Evolutionary conservation across 2,113 vertebrate genomes (phyloP).

Genomic region (Hyperopisus bebe): DNA sequence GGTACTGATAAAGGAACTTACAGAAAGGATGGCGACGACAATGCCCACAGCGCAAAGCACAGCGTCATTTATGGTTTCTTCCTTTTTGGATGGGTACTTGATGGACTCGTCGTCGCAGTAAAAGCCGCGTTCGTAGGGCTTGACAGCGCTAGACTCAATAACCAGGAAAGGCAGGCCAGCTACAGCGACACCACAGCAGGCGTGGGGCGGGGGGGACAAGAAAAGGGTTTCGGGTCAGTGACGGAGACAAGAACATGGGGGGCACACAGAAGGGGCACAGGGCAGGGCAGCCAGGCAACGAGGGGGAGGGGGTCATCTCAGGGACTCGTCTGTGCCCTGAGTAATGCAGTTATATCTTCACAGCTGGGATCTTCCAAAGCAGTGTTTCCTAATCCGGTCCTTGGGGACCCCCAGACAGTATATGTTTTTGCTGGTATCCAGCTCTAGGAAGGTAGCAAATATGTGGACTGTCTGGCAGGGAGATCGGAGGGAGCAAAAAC

Average conservation of each 20-base stretch:
- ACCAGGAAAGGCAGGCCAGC: conserved; percentile 96
- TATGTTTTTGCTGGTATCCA: neutral
- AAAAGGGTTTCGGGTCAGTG: conserved; percentile 46
- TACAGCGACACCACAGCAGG: conserved; percentile 55
- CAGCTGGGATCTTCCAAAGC: conserved; percentile 2
- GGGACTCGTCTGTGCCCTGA: neutral
- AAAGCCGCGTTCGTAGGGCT: conserved; percentile 79
- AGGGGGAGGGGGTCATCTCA: conserved; percentile 32
- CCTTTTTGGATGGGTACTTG: conserved; percentile 86
- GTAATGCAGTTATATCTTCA: neutral
- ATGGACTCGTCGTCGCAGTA: conserved; percentile 88
- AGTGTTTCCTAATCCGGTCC: too few relatives aligned
- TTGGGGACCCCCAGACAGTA: neutral
- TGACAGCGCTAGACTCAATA: conserved; percentile 94
- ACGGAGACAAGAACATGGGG: conserved; percentile 55
- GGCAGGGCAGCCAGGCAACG: conserved; percentile 48
- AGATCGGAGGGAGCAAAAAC: neutral
- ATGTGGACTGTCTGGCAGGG: neutral
- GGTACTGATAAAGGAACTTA: conserved; percentile 59
- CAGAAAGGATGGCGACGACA: conserved; percentile 88
- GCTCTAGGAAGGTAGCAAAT: neutral
- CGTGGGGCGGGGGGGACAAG: conserved; percentile 4
- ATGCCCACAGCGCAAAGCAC: conserved; percentile 92
- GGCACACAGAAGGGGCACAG: conserved; percentile 39
- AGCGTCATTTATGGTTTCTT: conserved; percentile 91